Base-by-base conservation (phyloP, 1,140 invertebrate species). In the Pemphigus obesinymphae region DNA sequence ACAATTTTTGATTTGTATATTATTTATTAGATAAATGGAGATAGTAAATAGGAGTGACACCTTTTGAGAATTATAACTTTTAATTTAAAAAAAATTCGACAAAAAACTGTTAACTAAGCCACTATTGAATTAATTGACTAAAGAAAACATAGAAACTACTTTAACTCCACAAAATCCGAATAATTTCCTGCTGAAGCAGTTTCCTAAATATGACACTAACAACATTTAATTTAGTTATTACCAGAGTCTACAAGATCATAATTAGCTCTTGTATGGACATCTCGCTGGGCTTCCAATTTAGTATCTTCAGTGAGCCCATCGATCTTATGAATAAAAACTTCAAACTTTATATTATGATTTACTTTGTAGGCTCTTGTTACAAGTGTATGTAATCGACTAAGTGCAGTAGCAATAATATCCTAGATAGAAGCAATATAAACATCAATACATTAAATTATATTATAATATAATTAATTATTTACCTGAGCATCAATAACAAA, bases 401-500 rank as follows among this genome's bases (percentile, higher is more conserved):
- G 88, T 2, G 98, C 97, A 86, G 99, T 97, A 88, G 94, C 94
- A 85, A 98, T 98, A 88, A 98, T 97, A 91, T 99, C 96, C 92
- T 97, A 87, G 20, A 45, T 37, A 23, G 1, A 68, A 68, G 10
- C 0, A 8, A 34, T 23, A 37, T 23, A 58, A 8, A 23, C 23
- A 58, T 17, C 15, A 37, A n/a, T 40, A 15, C 2, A 1, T 43
- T 37, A 15, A 29, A 43, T 8, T 10, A 17, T 50, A 1, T 29
- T 23, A n/a, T 29, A 58, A 82, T 0, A 37, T 26, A 37, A 82
- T 48, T 15, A 40, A 23, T n/a, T 40, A 83, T 85, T 84, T 90
- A 95, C 95, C 90, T 98, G 96, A 73, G 98, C 97, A 91, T 99
- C 98, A 85, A 99, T 99, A 17, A 99, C 97, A 91, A 99, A 99